Evolutionary conservation across 2,888 invertebrate genomes (phyloP), one percentile per base, ranked within the genome.

Genomic region (Euphydryas editha): DNA sequence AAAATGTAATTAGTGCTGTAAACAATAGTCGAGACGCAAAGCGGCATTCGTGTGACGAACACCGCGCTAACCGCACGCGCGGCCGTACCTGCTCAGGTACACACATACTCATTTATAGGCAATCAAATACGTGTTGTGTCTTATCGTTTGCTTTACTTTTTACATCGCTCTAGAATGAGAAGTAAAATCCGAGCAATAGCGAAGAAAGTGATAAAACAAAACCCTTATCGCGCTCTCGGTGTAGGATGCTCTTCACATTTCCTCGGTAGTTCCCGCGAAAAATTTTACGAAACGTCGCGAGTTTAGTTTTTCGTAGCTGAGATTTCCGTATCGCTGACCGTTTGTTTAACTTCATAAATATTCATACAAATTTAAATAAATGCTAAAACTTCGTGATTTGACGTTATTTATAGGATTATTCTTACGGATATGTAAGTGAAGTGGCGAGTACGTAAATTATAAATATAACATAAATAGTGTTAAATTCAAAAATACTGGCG

Each of bases 1-100:
- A 87, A 90, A 90, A 87, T 85, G 85, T 89, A 88, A 90, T 91
- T 88, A 88, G 84, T 82, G 87, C 80, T 81, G 91, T 91, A 92
- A 92, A 92, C 92, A 92, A 91, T 89, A 82, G 82, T 81, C 78
- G 81, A 81, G 79, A 75, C 76, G 81, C 80, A 79, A 78, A 79
- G 69, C 85, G 85, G 86, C 92, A 92, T 89, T 91, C 92, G 90
- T 82, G 88, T 84, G 86, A 83, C 80, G 87, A 81, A 80, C 87
- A 78, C 81, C 87, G 90, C 81, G 84, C 85, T 71, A 73, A 75
- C 68, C 87, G 87, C 88, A 89, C 92, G 92, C 84, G 78, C 79
- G 69, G 49, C 55, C 73, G 75, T 79, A 73, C 74, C 75, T 76
- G 70, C 66, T 72, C 80, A 84, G 84, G 86, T 84, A 82, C 78